phyloP scores from a whole-genome alignment of 2,113 vertebrate genomes.

The Zapornia atra region DNA sequence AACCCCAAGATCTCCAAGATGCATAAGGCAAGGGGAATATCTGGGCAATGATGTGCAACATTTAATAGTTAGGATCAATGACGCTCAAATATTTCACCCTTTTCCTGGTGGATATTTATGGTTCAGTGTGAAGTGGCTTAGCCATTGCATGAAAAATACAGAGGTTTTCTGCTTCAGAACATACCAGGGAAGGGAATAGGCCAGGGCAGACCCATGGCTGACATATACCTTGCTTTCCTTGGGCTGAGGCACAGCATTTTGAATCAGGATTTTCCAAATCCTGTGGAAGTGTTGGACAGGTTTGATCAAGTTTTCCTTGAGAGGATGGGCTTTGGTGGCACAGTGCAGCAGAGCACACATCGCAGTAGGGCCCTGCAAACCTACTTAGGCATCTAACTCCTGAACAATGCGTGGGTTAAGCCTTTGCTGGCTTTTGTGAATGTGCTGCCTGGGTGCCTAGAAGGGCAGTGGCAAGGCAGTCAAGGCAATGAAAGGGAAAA shows the following conservation, averaged over 20 bases:
- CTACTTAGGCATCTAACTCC: background rate
- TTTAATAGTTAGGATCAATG: background rate
- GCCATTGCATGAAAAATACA: background rate
- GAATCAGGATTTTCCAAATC: background rate
- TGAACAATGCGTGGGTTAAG: background rate
- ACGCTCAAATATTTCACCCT: background rate
- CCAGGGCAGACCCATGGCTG: background rate
- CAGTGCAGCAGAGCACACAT: background rate
- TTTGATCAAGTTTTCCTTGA: background rate
- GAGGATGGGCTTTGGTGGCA: background rate
- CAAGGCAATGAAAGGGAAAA: background rate
- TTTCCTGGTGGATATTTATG: background rate
- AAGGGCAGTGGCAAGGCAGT: background rate
- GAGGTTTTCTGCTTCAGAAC: background rate
- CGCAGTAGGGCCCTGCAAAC: rapidly evolving
- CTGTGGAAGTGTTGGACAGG: background rate
- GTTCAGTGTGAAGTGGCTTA: background rate
- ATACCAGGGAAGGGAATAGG: background rate
- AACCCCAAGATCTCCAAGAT: background rate
- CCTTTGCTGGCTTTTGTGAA: background rate
- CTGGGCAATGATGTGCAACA: background rate
- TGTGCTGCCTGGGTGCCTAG: background rate
- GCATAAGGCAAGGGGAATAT: background rate
- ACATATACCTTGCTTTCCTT: background rate
- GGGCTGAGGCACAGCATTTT: background rate